Conservation (phyloP, 2,888 invertebrate species). For the Subacronicta megacephala region DNA sequence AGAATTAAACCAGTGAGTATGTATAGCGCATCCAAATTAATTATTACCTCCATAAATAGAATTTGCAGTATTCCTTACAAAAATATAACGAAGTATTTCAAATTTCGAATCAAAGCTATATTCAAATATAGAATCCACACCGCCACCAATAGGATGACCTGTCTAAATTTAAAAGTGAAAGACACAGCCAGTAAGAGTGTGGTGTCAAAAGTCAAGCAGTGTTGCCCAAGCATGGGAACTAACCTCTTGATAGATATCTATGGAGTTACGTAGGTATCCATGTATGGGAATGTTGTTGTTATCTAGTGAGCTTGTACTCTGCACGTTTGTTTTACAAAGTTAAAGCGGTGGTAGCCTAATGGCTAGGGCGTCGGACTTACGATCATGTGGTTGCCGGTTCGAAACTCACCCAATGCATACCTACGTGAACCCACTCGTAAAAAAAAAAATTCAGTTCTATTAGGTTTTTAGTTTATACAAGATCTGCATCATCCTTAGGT, state of each 20-base stretch:
- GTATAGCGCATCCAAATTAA: too few relatives aligned
- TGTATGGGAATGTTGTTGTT: slow-evolving; percentile 41
- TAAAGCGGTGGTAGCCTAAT: too few relatives aligned
- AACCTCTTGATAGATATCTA: slow-evolving; percentile 45
- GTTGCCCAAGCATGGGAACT: slow-evolving; percentile 43
- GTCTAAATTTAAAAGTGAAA: slow-evolving; percentile 49
- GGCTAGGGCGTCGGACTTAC: too few relatives aligned
- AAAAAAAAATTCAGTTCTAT: too few relatives aligned
- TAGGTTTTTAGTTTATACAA: too few relatives aligned
- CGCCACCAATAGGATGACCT: slow-evolving; percentile 6
- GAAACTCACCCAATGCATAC: too few relatives aligned
- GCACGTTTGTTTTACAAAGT: background rate
- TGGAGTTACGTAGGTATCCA: slow-evolving; percentile 11
- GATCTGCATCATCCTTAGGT: too few relatives aligned
- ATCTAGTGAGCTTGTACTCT: slow-evolving; percentile 9
- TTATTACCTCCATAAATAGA: too few relatives aligned
- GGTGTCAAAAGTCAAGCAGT: slow-evolving; percentile 57
- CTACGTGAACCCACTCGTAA: too few relatives aligned
- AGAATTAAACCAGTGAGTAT: too few relatives aligned
- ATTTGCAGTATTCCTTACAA: background rate
- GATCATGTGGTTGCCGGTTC: too few relatives aligned
- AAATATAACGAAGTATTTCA: background rate
- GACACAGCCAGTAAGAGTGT: slow-evolving; percentile 24
- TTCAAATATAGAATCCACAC: background rate
- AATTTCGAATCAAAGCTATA: background rate